Evolutionary conservation across 2,113 vertebrate genomes (phyloP).

Genomic region (cat (Felis catus)): DNA sequence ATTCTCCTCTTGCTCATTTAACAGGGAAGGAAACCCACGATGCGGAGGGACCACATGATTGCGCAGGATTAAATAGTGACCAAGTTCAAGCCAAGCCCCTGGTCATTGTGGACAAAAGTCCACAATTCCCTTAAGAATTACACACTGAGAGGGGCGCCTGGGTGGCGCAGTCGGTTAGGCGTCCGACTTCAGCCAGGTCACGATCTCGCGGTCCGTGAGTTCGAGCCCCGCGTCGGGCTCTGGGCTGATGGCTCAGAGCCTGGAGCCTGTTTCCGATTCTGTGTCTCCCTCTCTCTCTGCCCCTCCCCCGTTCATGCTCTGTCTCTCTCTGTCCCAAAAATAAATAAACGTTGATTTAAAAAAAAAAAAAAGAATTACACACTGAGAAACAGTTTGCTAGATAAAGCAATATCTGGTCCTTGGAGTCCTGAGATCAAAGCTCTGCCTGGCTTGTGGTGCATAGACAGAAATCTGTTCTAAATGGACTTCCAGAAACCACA

Average conservation of each 20-base stretch:
- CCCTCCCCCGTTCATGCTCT: too few species aligned
- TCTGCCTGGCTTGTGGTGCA: not conserved
- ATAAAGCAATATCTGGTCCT: not conserved
- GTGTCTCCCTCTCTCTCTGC: too few species aligned
- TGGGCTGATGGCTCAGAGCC: too few species aligned
- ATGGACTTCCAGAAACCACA: not conserved
- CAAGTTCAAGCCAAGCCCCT: not conserved
- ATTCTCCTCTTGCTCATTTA: not conserved
- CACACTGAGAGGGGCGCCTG: too few species aligned
- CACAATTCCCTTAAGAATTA: not conserved
- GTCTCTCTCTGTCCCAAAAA: too few species aligned
- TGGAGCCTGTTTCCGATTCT: too few species aligned
- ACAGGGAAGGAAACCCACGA: not conserved
- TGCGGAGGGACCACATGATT: not conserved
- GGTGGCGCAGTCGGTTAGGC: too few species aligned
- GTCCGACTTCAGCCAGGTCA: too few species aligned
- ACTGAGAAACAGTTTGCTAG: not conserved
- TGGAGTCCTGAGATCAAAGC: constrained; percentile 55
- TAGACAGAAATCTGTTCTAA: constrained; percentile 47
- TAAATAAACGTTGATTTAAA: too few species aligned
- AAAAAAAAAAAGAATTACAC: not conserved
- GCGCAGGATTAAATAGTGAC: not conserved
- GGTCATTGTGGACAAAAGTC: not conserved
- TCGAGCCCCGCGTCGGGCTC: too few species aligned
- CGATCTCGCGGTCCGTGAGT: too few species aligned